phyloP scores from a whole-genome alignment of 1,140 invertebrate genomes.

The Eulimnadia texana region DNA sequence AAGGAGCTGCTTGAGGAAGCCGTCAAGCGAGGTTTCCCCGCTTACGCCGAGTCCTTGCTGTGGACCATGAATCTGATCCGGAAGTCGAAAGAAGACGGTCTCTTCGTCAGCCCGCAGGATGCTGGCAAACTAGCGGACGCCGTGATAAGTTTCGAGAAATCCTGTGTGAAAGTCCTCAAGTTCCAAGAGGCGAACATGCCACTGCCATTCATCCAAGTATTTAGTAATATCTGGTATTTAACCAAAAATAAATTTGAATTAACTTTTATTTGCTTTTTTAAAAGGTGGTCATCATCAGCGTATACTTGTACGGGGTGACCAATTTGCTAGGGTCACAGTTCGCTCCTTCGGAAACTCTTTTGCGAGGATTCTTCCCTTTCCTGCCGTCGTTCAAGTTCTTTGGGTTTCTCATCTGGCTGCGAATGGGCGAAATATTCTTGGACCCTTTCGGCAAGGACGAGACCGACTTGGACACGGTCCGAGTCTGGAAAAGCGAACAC shows the following conservation, averaged over 20 bases:
- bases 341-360: not conserved
- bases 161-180: not conserved
- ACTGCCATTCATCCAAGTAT: not conserved
- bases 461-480: not conserved
- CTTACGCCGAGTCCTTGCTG: not conserved
- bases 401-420: not conserved
- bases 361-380: not conserved
- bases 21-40: not conserved
- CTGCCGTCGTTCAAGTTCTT: not conserved
- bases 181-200: not conserved
- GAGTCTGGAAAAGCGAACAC: not conserved
- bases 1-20: not conserved
- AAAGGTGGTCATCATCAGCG: not conserved
- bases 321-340: not conserved
- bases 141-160: not conserved
- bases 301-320: not conserved
- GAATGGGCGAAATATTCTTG: not conserved
- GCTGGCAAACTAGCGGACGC: not conserved
- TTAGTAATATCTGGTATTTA: not conserved
- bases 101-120: not conserved
- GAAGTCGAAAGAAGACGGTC: not conserved
- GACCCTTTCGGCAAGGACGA: not conserved
- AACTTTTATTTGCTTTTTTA: not conserved
- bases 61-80: not conserved
- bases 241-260: not conserved